Evolutionary conservation across 2,888 invertebrate species (phyloP), one percentile per base, ranked within the genome.

Genomic region (Agrochola litura): DNA sequence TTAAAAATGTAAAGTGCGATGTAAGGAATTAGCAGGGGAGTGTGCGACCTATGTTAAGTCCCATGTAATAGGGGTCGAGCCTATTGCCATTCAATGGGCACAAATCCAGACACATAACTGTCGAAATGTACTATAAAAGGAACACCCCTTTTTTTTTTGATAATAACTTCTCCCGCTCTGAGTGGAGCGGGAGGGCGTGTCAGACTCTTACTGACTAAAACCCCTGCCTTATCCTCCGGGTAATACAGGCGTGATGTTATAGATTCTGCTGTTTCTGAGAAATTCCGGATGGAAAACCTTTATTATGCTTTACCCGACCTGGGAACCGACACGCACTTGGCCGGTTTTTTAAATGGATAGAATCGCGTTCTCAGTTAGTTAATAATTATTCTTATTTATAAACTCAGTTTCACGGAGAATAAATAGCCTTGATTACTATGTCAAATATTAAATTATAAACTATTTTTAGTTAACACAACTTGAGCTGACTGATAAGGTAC

Each of bases 351-450:
- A n/a, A 41, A 37, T 22, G 46, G 22, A 0, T 25, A 37, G 16
- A 54, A 6, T 10, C 16, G 3, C 16, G 46, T 19, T 76, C 22
- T 64, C 3, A 58, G 25, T 10, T 58, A 16, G n/a, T 46, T 46
- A 25, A 19, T 22, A 16, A 30, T 12, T 16, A 25, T 52, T 49
- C 3, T n/a, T 75, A 41, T 41, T 66, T 56, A 30, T 74, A 69
- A 49, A 56, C 52, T 10, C 0, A 30, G 16, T 25, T 3, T 60
- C 6, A 64, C 30, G 37, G 14, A 61, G 61, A 77, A 83, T 68
- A 72, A 72, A 77, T 65, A 73, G 49, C 56, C 72, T 78, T 73
- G 56, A 67, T 46, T 67, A 68, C 25, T 30, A 60, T 12, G 25
- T 69, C 8, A 49, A 37, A 37, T 22, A 69, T 65, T 64, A 58